Base-by-base conservation (phyloP, 2,797 vertebrate genomes). In the Melanogrammus aeglefinus region DNA sequence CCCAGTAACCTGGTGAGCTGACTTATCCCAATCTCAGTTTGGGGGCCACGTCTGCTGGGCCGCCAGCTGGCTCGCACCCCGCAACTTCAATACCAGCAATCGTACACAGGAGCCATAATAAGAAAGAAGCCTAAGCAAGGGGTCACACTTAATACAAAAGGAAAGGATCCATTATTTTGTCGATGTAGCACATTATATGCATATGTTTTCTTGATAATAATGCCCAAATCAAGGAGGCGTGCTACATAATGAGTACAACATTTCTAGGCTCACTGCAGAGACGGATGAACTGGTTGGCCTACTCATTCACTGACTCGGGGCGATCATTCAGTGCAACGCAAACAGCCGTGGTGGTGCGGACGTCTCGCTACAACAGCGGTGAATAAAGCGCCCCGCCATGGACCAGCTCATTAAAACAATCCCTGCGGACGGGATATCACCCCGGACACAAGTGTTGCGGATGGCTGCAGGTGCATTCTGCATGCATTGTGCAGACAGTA, bases 321-420 rank as follows among this genome's bases (percentile, higher is more conserved):
- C 82, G 66, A 79, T 8, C 51, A 87, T 35, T 90, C 85, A 90
- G 82, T 89, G 88, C 87, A 87, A 74, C 0, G 78, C 90, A 87
- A 92, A 90, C 88, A 90, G 36, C 74, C 78, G 0, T 1, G 18
- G 35, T 10, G 82, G 66, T 24, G 0, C 35, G 73, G 69, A 79
- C 73, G 79, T 7, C 78, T 14, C 44, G 27, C n/a, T 9, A 70
- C 27, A 69, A 16, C 66, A 76, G 9, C 1, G 74, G 71, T 27
- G 72, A 72, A 76, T 75, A 75, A 51, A 73, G 69, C 77, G n/a
- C 47, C 10, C 24, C 33, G 35, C 36, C 21, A 69, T 66, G 72
- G 72, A 47, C 36, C 76, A 73, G 29, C 66, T 66, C 44, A 75
- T 73, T 73, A 33, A 44, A 1, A 77, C 6, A 75, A 57, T 36